A percentile compares a stretch with the other conserved stretches of the same genome.
phyloP scores from a whole-genome alignment of 2,113 vertebrate genomes.

The Verasper variegatus region DNA sequence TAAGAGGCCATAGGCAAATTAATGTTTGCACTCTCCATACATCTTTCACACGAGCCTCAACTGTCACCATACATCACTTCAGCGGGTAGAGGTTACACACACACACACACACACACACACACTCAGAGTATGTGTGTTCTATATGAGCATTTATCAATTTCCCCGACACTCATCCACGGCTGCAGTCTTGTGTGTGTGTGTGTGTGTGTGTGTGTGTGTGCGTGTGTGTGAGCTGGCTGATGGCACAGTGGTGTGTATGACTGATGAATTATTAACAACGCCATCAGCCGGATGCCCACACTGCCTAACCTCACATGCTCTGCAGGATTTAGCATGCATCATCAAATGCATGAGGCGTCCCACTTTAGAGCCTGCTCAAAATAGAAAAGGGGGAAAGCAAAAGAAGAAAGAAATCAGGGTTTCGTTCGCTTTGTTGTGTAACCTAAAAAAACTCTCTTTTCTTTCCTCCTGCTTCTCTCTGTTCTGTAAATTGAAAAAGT shows the following conservation, averaged over 20 bases:
- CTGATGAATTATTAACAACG: slow-evolving; percentile 65
- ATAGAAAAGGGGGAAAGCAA: slow-evolving; percentile 49
- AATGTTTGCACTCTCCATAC: slow-evolving; percentile 23
- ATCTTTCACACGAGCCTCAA: slow-evolving; percentile 31
- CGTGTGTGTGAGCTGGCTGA: slow-evolving; percentile 28
- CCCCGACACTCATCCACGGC: background rate
- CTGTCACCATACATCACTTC: slow-evolving; percentile 50
- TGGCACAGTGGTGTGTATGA: slow-evolving; percentile 43
- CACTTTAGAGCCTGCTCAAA: slow-evolving; percentile 55
- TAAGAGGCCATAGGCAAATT: slow-evolving; percentile 11
- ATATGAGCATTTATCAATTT: slow-evolving; percentile 29
- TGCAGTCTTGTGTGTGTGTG: slow-evolving; percentile 1
- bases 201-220: background rate
- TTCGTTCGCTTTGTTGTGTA: slow-evolving; percentile 58
- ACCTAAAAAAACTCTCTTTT: slow-evolving; percentile 29
- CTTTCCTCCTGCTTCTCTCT: background rate
- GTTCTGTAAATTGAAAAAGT: slow-evolving; percentile 36
- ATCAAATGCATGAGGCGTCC: slow-evolving; percentile 58
- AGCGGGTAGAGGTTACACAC: background rate
- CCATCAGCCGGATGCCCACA: slow-evolving; percentile 44
- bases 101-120: background rate
- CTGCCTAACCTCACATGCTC: slow-evolving; percentile 60
- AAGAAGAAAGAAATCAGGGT: slow-evolving; percentile 37
- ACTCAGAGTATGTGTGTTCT: background rate
- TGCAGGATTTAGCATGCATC: slow-evolving; percentile 60